Conservation (phyloP, 2,113 vertebrate genomes). For the Neofelis nebulosa region DNA sequence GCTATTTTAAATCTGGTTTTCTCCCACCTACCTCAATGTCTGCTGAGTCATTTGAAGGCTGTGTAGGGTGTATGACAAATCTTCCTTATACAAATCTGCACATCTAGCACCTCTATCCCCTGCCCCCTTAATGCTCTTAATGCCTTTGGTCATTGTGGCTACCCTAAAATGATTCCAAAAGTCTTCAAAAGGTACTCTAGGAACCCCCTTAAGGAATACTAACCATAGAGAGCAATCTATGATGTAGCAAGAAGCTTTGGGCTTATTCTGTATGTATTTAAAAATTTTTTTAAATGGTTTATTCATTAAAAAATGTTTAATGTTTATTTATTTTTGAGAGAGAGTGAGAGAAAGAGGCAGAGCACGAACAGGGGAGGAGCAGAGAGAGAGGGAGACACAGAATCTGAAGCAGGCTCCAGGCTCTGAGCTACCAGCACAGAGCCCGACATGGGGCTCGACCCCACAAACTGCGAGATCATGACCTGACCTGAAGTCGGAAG, state of each 20-base stretch:
- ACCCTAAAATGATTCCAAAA: not conserved
- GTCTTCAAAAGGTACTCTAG: not conserved
- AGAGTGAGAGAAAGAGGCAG: too few species aligned
- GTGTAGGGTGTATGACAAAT: not conserved
- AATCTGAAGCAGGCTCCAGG: too few species aligned
- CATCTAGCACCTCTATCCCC: too few species aligned
- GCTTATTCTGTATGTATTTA: not conserved
- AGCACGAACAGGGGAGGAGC: too few species aligned
- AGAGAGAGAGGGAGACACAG: too few species aligned
- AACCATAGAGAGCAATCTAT: not conserved
- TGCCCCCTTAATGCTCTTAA: not conserved
- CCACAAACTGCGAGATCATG: too few species aligned
- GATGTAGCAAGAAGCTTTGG: not conserved
- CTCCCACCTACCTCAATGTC: not conserved
- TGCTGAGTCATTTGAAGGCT: not conserved
- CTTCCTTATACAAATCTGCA: not conserved
- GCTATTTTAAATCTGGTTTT: not conserved
- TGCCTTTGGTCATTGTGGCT: not conserved
- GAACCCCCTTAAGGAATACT: not conserved
- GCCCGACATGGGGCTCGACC: too few species aligned
- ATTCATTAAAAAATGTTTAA: too few species aligned
- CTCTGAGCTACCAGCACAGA: too few species aligned
- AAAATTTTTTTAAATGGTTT: too few species aligned
- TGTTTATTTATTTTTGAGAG: too few species aligned
- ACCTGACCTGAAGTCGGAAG: too few species aligned